Conservation (phyloP, 1,140 invertebrate species). For the Drosophila persimilis region DNA sequence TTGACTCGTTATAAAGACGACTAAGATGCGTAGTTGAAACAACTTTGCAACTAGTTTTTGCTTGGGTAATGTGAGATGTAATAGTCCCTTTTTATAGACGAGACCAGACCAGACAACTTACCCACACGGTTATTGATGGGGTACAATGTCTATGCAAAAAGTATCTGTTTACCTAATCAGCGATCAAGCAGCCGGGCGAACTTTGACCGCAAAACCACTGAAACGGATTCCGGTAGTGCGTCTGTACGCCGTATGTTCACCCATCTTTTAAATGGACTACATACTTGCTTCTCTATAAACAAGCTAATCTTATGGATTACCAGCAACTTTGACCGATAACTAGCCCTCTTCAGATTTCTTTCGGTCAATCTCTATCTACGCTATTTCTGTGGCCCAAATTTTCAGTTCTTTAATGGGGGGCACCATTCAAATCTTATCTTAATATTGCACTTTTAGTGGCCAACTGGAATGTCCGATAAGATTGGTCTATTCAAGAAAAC, state of each 20-base stretch:
- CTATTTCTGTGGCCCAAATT: slow-evolving; percentile 29
- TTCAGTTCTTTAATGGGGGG: slow-evolving; percentile 3
- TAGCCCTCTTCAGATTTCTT: too few relatives aligned
- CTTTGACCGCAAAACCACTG: slow-evolving; percentile 44
- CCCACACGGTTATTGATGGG: slow-evolving; percentile 19
- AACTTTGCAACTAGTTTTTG: slow-evolving; percentile 33
- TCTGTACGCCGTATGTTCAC: neutral
- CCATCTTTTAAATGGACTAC: too few relatives aligned
- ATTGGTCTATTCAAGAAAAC: slow-evolving; percentile 17
- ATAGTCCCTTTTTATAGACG: slow-evolving; percentile 5
- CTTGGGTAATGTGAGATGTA: slow-evolving; percentile 18
- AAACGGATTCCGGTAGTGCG: slow-evolving; percentile 6
- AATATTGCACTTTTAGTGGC: slow-evolving; percentile 25
- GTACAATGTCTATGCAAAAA: slow-evolving; percentile 41
- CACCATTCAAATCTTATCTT: slow-evolving; percentile 31
- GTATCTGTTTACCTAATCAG: slow-evolving; percentile 47
- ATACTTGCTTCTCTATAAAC: too few relatives aligned
- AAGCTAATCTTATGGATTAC: too few relatives aligned
- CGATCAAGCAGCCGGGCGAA: slow-evolving; percentile 34
- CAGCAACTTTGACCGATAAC: too few relatives aligned
- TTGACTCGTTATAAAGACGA: slow-evolving; percentile 18
- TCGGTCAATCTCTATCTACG: slow-evolving; percentile 7
- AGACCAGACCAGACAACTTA: neutral
- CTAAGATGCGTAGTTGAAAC: neutral
- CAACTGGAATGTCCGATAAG: slow-evolving; percentile 25